Conservation (phyloP, 1,140 invertebrate genomes). For the Riptortus pedestris region DNA sequence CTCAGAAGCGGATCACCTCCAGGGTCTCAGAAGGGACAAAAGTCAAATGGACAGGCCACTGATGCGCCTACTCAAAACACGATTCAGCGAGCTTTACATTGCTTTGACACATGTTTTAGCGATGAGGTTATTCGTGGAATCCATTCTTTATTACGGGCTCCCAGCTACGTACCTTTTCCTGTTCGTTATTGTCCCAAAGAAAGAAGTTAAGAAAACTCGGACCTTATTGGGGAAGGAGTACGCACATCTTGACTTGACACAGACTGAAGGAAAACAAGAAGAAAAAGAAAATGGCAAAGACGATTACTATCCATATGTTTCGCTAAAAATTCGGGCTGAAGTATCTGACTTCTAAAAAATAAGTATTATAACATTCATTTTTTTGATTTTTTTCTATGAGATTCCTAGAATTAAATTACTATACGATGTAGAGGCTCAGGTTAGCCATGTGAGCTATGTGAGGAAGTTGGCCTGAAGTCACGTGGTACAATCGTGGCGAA, state of each 20-base stretch:
- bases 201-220: neutral
- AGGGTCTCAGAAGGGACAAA: constrained; percentile 90
- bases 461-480: too few relatives aligned
- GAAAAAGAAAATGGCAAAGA: neutral
- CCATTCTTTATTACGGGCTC: neutral
- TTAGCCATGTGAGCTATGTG: too few relatives aligned
- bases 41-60: constrained; percentile 75
- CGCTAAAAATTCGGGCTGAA: neutral
- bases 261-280: neutral
- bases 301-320: neutral
- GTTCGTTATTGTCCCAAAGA: neutral
- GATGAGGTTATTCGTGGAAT: neutral
- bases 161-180: neutral
- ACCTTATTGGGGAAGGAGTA: neutral
- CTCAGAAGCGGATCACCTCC: constrained; percentile 92
- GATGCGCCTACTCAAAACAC: constrained; percentile 44
- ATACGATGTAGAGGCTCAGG: too few relatives aligned
- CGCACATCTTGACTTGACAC: neutral
- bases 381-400: neutral
- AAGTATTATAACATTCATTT: neutral
- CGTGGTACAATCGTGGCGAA: too few relatives aligned
- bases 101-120: neutral
- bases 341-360: neutral
- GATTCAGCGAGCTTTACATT: constrained; percentile 1
- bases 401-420: too few relatives aligned